Evolutionary conservation across 2,113 vertebrate species (phyloP).

Genomic region (human): GRCh38 chr18:24496501-24497000

Average conservation of each 20-base stretch:
- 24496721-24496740: constrained; percentile 25
- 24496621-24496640: not conserved
- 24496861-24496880: constrained; percentile 12
- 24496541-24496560: not conserved
- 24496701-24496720: not conserved
- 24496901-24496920: not conserved
- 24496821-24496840: not conserved
- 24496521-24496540: not conserved
- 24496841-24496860: not conserved
- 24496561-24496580: constrained; percentile 4
- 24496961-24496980: constrained; percentile 58
- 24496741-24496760: not conserved
- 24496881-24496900: not conserved
- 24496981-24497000: constrained; percentile 72
- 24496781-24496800: not conserved
- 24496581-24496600: not conserved
- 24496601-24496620: not conserved
- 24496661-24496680: not conserved
- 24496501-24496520: not conserved
- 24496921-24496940: constrained; percentile 57
- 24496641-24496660: not conserved
- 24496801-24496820: not conserved
- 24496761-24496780: constrained; percentile 39
- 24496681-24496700: not conserved
- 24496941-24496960: constrained; percentile 67